Evolutionary conservation across 2,113 vertebrate genomes (phyloP), one percentile per base, ranked within the genome.

Genomic region (Gallinago media): DNA sequence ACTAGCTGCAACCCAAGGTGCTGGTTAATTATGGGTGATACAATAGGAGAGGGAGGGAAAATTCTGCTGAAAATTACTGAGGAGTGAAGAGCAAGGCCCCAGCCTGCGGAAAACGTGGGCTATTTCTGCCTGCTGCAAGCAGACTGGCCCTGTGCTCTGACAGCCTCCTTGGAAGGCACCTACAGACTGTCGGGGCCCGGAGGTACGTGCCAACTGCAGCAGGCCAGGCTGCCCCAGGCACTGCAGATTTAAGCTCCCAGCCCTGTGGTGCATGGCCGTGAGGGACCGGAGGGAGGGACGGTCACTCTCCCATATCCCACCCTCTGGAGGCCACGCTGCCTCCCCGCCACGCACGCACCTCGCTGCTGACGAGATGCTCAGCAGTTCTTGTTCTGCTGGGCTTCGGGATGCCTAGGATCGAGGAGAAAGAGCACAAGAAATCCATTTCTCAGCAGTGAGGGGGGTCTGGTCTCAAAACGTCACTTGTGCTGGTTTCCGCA

Each of bases 321-420:
- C 11, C 47, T 38, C 67, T 62, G 46, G 23, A 52, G 12, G 11
- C 38, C 50, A 14, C 0, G 5, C 72, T 74, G 13, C 32, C 31
- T 52, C 40, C 50, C 56, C 1, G 0, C 52, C 11, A 50, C 36
- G 7, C 29, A 6, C 0, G 3, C 8, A 1, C 34, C 54, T 42
- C 4, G 1, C 79, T 40, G 85, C 62, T 31, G 44, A 25, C 36
- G 18, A 23, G 44, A 47, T 9, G 47, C 32, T 83, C 58, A 11
- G 49, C 46, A 47, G 54, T 46, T 70, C 72, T 61, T 0, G 0
- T 26, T 82, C 58, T 62, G 23, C 54, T 62, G 46, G 2, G 5
- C 17, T 73, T 50, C 8, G 2, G 56, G 42, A 26, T 44, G 11
- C 66, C 40, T 8, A 10, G 40, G 26, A 15, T 3, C 0, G 3